Conservation (phyloP, 2,797 vertebrate genomes). For the Nyctibius grandis region DNA sequence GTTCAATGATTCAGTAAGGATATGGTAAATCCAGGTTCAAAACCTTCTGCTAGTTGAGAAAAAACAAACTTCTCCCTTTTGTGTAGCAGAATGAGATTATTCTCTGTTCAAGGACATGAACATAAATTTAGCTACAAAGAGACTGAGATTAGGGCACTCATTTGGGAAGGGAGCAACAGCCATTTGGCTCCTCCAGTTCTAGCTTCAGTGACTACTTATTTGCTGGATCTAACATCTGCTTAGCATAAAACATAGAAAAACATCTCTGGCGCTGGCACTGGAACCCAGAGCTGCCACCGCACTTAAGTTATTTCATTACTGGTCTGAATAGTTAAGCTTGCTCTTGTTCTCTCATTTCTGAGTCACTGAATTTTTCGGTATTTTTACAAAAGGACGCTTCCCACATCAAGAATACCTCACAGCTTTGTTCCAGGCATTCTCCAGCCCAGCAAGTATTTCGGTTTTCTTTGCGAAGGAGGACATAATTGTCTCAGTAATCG, state of each 20-base stretch:
- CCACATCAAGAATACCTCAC: conserved; percentile 56
- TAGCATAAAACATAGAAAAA: conserved; percentile 27
- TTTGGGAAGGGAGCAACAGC: background rate
- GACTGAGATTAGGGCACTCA: background rate
- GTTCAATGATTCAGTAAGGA: background rate
- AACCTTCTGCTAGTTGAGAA: background rate
- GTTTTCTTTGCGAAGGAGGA: background rate
- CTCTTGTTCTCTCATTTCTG: conserved; percentile 9
- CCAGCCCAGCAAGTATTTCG: background rate
- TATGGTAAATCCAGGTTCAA: background rate
- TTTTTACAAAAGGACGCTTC: conserved; percentile 30
- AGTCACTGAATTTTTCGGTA: conserved; percentile 43
- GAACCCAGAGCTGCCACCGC: background rate
- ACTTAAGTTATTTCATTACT: conserved; percentile 12
- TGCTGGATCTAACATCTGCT: background rate
- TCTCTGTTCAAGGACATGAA: background rate
- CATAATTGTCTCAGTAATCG: background rate
- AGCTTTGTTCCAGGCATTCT: conserved; percentile 41
- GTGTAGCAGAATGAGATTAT: background rate
- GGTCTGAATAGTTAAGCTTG: conserved; percentile 19
- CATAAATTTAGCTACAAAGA: background rate
- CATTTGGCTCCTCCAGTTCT: background rate
- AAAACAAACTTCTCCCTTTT: background rate
- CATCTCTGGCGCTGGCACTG: background rate
- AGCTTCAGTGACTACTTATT: background rate